These are phyloP conservation scores for Scaptomyza graminum DNA, from an alignment of 1,140 invertebrate genomes.

Conservation along the genomic window DNA sequence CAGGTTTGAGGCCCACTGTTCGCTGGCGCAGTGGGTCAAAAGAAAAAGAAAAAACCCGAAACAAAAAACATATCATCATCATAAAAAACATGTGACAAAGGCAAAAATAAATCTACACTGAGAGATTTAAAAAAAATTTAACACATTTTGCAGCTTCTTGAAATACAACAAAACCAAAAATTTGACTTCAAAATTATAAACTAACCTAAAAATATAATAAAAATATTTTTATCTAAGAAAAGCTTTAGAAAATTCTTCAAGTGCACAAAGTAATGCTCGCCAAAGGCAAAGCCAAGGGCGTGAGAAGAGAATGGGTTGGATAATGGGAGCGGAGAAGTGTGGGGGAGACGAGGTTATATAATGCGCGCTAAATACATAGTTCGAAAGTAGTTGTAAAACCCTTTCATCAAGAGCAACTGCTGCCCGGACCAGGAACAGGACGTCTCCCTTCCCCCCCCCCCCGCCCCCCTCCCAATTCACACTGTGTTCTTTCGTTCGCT, in stretches of 20 bases:
- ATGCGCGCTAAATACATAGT: conserved; percentile 81
- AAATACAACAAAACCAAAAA: no score
- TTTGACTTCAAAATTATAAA: no score
- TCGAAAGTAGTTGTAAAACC: conserved; percentile 79
- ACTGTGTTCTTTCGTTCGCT: conserved; percentile 26
- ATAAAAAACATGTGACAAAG: conserved; percentile 61
- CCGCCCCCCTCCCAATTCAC: background rate
- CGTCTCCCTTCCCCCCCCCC: background rate
- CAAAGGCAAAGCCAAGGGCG: background rate
- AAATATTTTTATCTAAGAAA: background rate
- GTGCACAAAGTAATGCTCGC: conserved; percentile 10
- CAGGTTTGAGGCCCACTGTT: conserved; percentile 33
- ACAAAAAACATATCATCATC: conserved; percentile 52
- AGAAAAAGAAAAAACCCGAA: no score
- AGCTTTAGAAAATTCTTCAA: background rate
- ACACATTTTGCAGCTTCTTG: no score
- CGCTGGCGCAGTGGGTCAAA: conserved; percentile 20
- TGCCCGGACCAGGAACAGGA: conserved; percentile 7
- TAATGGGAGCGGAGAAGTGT: background rate
- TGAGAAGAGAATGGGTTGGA: conserved; percentile 1
- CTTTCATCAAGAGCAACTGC: conserved; percentile 68
- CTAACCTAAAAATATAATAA: no score
- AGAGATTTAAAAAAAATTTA: no score
- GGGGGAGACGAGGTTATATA: conserved; percentile 43
- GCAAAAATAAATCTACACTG: conserved; percentile 33